Evolutionary conservation across 2,113 vertebrate species (phyloP).

Genomic region (Nerophis lumbriciformis): DNA sequence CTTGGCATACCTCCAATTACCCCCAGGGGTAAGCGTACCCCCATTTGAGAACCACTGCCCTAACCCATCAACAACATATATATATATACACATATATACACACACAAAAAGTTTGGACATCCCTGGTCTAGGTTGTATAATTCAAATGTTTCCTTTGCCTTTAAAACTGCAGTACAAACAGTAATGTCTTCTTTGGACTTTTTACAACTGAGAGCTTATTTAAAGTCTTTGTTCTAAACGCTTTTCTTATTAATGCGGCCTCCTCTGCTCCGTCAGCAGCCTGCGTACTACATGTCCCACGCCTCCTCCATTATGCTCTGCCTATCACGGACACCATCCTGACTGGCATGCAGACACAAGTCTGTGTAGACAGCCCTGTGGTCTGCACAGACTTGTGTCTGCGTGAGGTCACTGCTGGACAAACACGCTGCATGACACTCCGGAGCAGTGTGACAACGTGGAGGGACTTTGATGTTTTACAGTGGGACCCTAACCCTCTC

Average conservation of each 20-base stretch:
- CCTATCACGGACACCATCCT: constrained; percentile 29
- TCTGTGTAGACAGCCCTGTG: too few species aligned
- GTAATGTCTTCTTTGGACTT: constrained; percentile 5
- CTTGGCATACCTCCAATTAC: too few species aligned
- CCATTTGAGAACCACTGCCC: too few species aligned
- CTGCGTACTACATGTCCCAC: constrained; percentile 37
- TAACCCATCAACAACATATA: too few species aligned
- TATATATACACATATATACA: too few species aligned
- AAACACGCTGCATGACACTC: not conserved
- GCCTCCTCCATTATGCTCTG: constrained; percentile 44
- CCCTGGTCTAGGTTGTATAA: too few species aligned
- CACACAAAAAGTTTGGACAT: too few species aligned
- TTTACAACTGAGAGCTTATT: constrained; percentile 1
- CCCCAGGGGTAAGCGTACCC: too few species aligned
- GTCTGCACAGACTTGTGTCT: not conserved
- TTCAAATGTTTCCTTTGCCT: too few species aligned
- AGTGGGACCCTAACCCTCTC: constrained; percentile 25
- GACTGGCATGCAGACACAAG: constrained; percentile 17
- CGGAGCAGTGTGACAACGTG: constrained; percentile 2
- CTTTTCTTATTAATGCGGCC: constrained; percentile 15
- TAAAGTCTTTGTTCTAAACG: constrained; percentile 22
- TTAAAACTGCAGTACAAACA: not conserved
- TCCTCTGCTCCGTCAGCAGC: not conserved
- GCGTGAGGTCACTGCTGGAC: not conserved
- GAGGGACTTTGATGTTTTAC: constrained; percentile 10